Conservation (phyloP, 2,888 invertebrate species). For the Trimorus sp. region DNA sequence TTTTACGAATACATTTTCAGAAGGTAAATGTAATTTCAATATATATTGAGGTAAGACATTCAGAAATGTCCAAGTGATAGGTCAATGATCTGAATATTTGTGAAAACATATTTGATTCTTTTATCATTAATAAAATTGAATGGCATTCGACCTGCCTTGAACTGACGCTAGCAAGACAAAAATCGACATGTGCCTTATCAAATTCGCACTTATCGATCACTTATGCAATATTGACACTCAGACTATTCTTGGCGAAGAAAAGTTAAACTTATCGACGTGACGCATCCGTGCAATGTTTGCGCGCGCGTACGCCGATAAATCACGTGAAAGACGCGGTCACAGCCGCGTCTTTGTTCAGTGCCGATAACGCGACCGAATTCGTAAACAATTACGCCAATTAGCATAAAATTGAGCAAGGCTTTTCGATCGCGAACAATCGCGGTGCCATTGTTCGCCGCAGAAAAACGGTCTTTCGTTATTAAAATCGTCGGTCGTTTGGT, state of each 20-base stretch:
- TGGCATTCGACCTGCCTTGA: slow-evolving; percentile 3
- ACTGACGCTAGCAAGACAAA: background rate
- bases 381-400: slow-evolving; percentile 46
- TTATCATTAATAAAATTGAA: too few species aligned
- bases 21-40: too few species aligned
- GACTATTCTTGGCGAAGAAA: slow-evolving; percentile 6
- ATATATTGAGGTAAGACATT: too few species aligned
- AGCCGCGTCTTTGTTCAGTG: background rate
- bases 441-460: slow-evolving; percentile 27
- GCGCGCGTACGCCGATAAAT: background rate
- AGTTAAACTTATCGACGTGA: slow-evolving; percentile 7
- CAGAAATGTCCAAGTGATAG: too few species aligned
- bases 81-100: too few species aligned
- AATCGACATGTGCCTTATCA: background rate
- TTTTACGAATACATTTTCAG: too few species aligned
- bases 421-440: slow-evolving; percentile 35
- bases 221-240: slow-evolving; percentile 15
- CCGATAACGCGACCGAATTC: slow-evolving; percentile 17
- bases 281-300: slow-evolving; percentile 3
- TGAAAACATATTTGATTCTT: too few species aligned
- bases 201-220: slow-evolving; percentile 20
- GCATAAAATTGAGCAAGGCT: slow-evolving; percentile 19
- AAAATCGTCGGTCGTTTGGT: too few species aligned
- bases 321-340: background rate
- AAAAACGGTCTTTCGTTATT: background rate